Evolutionary conservation across 2,888 invertebrate species (phyloP).

Genomic region (Marasmarcha lunaedactyla): DNA sequence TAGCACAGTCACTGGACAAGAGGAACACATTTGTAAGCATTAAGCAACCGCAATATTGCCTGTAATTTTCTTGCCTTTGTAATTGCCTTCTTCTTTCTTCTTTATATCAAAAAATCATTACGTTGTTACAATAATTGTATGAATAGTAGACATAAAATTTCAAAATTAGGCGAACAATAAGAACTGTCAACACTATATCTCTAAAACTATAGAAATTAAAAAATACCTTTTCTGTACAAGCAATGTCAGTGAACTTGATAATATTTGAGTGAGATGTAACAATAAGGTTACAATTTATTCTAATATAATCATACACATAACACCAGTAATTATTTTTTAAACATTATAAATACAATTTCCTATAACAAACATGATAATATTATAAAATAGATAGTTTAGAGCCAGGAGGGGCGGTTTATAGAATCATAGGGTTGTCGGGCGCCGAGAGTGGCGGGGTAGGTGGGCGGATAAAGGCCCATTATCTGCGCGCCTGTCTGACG

Average conservation of each 20-base stretch:
- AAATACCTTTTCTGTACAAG: too few relatives aligned
- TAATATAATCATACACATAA: constrained; percentile 35
- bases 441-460: constrained; percentile 72
- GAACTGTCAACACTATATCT: too few relatives aligned
- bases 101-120: too few relatives aligned
- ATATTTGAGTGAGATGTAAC: constrained; percentile 7
- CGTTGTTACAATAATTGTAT: too few relatives aligned
- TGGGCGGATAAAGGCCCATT: constrained; percentile 75
- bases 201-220: too few relatives aligned
- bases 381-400: constrained; percentile 43
- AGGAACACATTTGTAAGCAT: too few relatives aligned
- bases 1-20: too few relatives aligned
- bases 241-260: constrained; percentile 24
- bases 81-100: too few relatives aligned
- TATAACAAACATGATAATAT: constrained; percentile 39
- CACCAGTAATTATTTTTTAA: constrained; percentile 38
- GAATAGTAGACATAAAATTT: too few relatives aligned
- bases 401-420: constrained; percentile 78
- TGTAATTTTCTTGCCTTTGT: too few relatives aligned
- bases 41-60: too few relatives aligned
- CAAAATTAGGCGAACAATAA: too few relatives aligned
- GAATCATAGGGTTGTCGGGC: constrained; percentile 80
- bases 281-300: constrained; percentile 13
- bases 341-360: constrained; percentile 49
- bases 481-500: constrained; percentile 72